A percentile compares a stretch with the other conserved stretches of the same genome.
These are phyloP conservation scores for Holacanthus passer DNA, from an alignment of 2,113 vertebrate genomes.

Conservation along the genomic window DNA sequence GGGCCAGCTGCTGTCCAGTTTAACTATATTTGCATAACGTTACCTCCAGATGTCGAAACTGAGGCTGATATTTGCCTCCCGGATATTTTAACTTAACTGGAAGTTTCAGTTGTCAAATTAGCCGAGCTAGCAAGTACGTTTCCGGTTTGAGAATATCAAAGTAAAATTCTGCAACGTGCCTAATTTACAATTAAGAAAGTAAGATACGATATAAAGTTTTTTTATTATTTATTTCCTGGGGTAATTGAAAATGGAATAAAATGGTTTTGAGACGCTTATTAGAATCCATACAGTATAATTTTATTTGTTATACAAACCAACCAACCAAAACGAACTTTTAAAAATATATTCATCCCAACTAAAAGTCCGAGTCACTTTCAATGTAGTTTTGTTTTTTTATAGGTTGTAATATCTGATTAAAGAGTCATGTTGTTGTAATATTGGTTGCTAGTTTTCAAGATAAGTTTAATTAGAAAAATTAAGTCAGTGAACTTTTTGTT, in stretches of 20 bases:
- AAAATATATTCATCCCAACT: neutral
- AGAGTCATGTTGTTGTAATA: neutral
- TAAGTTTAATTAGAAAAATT: neutral
- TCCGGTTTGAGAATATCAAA: constrained; percentile 28
- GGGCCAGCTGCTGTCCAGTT: too few relatives aligned
- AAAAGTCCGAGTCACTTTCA: neutral
- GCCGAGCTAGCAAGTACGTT: neutral
- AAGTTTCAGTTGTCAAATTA: neutral
- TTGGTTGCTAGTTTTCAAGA: neutral
- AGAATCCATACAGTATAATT: neutral
- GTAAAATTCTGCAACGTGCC: constrained; percentile 10
- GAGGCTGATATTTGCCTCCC: neutral
- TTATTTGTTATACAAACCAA: neutral
- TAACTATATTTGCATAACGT: accelerated
- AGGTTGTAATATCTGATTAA: neutral
- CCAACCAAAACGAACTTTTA: too few relatives aligned
- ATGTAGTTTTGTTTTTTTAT: neutral
- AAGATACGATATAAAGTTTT: too few relatives aligned
- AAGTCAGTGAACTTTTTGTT: neutral
- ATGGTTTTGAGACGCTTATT: too few relatives aligned
- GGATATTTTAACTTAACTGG: neutral
- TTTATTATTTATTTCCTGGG: too few relatives aligned
- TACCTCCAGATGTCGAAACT: accelerated
- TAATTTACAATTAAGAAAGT: too few relatives aligned
- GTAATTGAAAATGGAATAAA: neutral